Evolutionary conservation across 64 coral and sea anemone species (phyloP).

Genomic region (Cladopsammia gracilis): DNA sequence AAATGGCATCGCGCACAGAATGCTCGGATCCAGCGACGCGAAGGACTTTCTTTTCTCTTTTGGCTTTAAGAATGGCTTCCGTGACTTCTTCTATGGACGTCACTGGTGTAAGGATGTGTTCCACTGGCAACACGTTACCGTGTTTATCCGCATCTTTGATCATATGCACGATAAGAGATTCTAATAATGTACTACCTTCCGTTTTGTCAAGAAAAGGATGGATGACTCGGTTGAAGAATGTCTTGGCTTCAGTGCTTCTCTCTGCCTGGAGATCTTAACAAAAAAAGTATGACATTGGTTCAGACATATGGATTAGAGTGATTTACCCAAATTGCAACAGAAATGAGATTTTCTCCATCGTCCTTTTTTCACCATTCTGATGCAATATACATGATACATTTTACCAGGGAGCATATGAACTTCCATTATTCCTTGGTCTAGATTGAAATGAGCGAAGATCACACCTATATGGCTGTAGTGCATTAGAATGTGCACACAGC

Average conservation of each 20-base stretch:
- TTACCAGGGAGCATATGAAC: no score
- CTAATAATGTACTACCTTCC: background rate
- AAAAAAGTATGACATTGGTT: no score
- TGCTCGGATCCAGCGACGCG: slow-evolving; percentile 70
- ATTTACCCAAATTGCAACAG: no score
- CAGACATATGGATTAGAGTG: no score
- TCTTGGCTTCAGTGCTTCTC: background rate
- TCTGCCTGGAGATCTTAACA: background rate
- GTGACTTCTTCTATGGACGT: slow-evolving; percentile 39
- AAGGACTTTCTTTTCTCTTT: slow-evolving; percentile 34
- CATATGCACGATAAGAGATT: slow-evolving; percentile 8
- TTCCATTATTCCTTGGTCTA: no score
- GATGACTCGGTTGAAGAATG: background rate
- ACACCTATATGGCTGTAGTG: no score
- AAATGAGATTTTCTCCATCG: no score
- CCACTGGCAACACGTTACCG: background rate
- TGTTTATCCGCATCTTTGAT: slow-evolving; percentile 10
- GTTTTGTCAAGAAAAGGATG: slow-evolving; percentile 7
- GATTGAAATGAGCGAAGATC: no score
- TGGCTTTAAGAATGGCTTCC: slow-evolving; percentile 45
- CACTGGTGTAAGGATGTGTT: background rate
- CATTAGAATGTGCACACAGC: no score
- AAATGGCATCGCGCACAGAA: slow-evolving; percentile 36
- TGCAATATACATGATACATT: no score
- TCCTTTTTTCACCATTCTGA: no score